Percentiles rank a stretch among this genome's conserved stretches.
Conservation (phyloP, 2,113 vertebrate genomes). For the Nicator chloris region DNA sequence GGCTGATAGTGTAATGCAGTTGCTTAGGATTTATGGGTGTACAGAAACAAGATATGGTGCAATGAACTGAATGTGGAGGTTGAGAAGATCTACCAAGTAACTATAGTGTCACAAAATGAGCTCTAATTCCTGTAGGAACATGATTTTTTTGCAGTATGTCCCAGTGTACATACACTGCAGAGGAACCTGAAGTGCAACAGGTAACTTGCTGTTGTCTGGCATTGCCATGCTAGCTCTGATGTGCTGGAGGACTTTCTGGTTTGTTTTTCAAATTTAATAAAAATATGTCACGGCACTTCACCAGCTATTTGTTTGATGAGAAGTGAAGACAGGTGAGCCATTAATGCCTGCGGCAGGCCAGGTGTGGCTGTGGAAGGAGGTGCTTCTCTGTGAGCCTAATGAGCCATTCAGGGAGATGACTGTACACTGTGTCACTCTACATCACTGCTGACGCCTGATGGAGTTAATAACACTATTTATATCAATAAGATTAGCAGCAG, state of each 20-base stretch:
- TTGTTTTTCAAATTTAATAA: neutral
- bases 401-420: conserved; percentile 14
- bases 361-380: neutral
- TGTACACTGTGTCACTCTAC: conserved; percentile 7
- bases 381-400: neutral
- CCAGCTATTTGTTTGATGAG: neutral
- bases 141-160: rapidly evolving
- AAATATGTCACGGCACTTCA: neutral
- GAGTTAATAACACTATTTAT: conserved; percentile 41
- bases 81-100: neutral
- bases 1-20: neutral
- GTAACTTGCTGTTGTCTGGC: neutral
- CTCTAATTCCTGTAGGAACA: neutral
- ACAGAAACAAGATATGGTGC: neutral
- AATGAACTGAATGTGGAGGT: neutral
- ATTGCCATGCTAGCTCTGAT: neutral
- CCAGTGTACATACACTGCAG: neutral
- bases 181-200: neutral
- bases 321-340: neutral
- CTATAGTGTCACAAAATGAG: neutral
- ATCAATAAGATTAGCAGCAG: conserved; percentile 31
- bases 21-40: neutral
- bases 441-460: neutral
- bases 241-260: neutral
- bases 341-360: neutral